A percentile compares a stretch with the other conserved stretches of the same genome.
Conservation (phyloP, 2,888 invertebrate genomes). For the Cryptus viduatorius region DNA sequence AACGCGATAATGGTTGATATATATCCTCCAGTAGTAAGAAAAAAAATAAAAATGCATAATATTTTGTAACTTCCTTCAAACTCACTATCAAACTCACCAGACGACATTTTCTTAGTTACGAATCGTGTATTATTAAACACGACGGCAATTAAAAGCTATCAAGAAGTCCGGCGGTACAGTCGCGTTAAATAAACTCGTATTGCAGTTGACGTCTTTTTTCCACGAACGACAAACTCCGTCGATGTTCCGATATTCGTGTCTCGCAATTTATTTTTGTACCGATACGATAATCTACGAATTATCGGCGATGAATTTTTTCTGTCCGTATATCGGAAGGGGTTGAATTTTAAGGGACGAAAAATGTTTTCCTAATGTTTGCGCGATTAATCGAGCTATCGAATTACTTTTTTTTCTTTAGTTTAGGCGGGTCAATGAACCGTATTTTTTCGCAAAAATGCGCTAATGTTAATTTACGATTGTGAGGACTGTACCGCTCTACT, state of each 20-base stretch:
- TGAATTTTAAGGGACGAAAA: background rate
- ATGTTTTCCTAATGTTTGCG: background rate
- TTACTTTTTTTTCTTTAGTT: background rate
- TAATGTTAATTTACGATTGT: background rate
- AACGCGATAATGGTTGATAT: slow-evolving; percentile 55
- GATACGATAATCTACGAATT: background rate
- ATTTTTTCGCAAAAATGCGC: background rate
- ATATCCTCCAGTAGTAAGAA: slow-evolving; percentile 21
- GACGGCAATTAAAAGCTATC: slow-evolving; percentile 79
- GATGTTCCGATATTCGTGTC: background rate
- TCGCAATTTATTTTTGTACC: background rate
- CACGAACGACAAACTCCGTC: background rate
- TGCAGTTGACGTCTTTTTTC: background rate
- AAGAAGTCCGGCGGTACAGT: slow-evolving; percentile 71
- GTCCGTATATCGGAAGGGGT: background rate
- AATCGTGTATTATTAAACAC: slow-evolving; percentile 33
- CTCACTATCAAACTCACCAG: background rate
- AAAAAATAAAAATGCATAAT: slow-evolving; percentile 21
- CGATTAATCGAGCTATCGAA: no score
- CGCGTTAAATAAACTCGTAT: background rate
- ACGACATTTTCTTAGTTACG: background rate
- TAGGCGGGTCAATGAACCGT: background rate
- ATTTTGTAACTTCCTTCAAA: background rate
- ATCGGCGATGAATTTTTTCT: background rate
- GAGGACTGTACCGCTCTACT: slow-evolving; percentile 50